phyloP scores from a whole-genome alignment of 1,140 invertebrate genomes.

The Drosophila nannoptera region DNA sequence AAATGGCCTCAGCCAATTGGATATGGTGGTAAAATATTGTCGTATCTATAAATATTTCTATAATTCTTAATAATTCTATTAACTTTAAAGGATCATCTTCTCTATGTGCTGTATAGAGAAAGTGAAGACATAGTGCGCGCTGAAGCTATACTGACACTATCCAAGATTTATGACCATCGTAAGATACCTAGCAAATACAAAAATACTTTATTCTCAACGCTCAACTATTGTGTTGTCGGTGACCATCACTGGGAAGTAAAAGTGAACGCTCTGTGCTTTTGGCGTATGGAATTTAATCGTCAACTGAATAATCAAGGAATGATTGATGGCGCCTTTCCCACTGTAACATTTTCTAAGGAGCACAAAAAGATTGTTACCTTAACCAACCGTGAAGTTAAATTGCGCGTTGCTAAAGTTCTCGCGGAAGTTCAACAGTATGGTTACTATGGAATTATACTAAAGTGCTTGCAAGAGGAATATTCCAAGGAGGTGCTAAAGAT shows the following conservation, averaged over 20 bases:
- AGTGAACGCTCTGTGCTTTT: constrained; percentile 84
- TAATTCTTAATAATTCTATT: constrained; percentile 3
- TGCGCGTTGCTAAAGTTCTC: constrained; percentile 83
- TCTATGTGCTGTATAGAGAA: constrained; percentile 83
- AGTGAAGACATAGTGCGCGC: constrained; percentile 87
- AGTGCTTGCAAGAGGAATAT: constrained; percentile 84
- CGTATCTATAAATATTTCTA: neutral
- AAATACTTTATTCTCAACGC: constrained; percentile 81
- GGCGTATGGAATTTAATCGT: constrained; percentile 84
- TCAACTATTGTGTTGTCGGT: constrained; percentile 83
- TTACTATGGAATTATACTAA: constrained; percentile 84
- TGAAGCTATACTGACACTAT: constrained; percentile 84
- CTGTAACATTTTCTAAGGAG: constrained; percentile 88
- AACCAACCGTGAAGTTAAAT: constrained; percentile 84
- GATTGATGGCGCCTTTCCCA: constrained; percentile 87
- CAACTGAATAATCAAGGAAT: constrained; percentile 87
- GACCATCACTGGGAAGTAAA: constrained; percentile 91
- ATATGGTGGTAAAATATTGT: constrained; percentile 81
- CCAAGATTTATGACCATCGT: constrained; percentile 83
- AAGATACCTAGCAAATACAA: constrained; percentile 81
- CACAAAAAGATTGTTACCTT: constrained; percentile 87
- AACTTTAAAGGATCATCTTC: constrained; percentile 82
- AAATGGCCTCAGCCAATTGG: constrained; percentile 81
- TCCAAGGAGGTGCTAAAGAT: constrained; percentile 85
- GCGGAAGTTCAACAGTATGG: constrained; percentile 83